phyloP scores from a whole-genome alignment of 2,797 vertebrate species.

The Synaphobranchus kaupii region DNA sequence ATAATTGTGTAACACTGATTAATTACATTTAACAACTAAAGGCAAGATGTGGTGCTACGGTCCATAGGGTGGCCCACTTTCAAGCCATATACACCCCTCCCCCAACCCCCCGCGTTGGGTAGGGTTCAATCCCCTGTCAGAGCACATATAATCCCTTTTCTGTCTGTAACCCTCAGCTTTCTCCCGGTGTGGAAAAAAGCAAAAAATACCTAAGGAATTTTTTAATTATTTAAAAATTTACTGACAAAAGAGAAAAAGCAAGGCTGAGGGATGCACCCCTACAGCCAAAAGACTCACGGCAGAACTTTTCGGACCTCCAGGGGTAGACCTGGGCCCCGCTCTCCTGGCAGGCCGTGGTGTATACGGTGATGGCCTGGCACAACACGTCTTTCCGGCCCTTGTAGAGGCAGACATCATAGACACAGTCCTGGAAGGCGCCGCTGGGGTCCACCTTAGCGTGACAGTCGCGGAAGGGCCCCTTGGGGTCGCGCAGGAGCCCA shows the following conservation, averaged over 20 bases:
- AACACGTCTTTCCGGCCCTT: constrained; percentile 58
- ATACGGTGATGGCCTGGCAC: constrained; percentile 66
- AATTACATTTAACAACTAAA: neutral
- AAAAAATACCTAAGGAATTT: too few relatives aligned
- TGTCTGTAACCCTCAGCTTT: neutral
- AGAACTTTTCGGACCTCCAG: constrained; percentile 70
- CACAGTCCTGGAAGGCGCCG: constrained; percentile 65
- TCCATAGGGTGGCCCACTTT: neutral
- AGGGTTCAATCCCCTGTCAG: too few relatives aligned
- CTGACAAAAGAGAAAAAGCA: too few relatives aligned
- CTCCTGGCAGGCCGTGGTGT: constrained; percentile 68
- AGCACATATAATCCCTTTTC: neutral
- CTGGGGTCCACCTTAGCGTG: constrained; percentile 56
- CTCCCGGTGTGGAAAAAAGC: neutral
- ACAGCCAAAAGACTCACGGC: constrained; percentile 61
- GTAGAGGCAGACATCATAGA: constrained; percentile 70
- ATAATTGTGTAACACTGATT: neutral
- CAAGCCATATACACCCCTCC: neutral
- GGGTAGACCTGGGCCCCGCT: constrained; percentile 58
- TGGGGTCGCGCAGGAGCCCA: constrained; percentile 60
- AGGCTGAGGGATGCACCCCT: too few relatives aligned
- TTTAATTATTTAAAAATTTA: too few relatives aligned
- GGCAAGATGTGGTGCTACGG: neutral
- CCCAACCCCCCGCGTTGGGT: too few relatives aligned
- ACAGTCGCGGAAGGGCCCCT: constrained; percentile 71